A percentile compares a stretch with the other conserved stretches of the same genome.
Conservation (phyloP, 2,797 vertebrate genomes). For the Clarias platycephalus region DNA sequence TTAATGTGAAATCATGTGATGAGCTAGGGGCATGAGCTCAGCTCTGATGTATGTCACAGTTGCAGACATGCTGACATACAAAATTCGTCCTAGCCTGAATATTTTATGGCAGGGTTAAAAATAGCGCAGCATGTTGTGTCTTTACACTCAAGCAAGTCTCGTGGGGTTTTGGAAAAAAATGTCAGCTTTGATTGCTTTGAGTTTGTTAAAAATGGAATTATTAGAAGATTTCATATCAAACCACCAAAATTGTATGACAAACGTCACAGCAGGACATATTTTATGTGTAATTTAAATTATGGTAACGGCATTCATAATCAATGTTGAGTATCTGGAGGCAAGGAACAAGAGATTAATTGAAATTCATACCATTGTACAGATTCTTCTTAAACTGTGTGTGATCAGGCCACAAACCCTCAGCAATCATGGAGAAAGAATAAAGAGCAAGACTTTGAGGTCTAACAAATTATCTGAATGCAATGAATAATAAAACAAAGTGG, state of each 20-base stretch:
- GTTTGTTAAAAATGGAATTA: neutral
- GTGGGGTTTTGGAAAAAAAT: neutral
- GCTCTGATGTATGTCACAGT: slow-evolving; percentile 38
- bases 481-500: slow-evolving; percentile 6
- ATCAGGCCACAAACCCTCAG: neutral
- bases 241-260: neutral
- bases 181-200: neutral
- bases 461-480: neutral
- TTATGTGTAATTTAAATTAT: neutral
- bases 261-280: neutral
- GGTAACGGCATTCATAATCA: neutral
- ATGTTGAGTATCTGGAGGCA: neutral
- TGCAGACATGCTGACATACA: slow-evolving; percentile 43
- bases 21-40: neutral
- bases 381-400: neutral
- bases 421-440: neutral
- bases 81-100: slow-evolving; percentile 51
- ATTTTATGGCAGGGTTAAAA: slow-evolving; percentile 47
- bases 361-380: neutral
- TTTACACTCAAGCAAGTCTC: neutral
- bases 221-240: neutral
- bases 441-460: neutral
- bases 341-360: neutral
- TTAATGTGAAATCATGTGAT: slow-evolving; percentile 22
- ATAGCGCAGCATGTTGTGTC: slow-evolving; percentile 27